Base-by-base conservation (phyloP, 2,113 vertebrate species). In the Chamaetylas fuelleborni region DNA sequence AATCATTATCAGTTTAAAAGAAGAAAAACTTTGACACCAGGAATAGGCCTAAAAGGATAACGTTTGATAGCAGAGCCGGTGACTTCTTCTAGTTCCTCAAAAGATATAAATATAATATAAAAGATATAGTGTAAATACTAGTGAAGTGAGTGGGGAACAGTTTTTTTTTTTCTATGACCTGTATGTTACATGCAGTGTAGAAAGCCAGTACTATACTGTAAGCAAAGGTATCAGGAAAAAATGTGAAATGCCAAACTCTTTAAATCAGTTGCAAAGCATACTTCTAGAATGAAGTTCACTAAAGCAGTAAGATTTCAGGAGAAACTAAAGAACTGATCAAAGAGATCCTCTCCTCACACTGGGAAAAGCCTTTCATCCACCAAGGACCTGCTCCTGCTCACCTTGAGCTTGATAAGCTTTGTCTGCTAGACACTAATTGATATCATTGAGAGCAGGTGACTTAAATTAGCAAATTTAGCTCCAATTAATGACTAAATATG, bases 311-410 rank as follows among this genome's bases (percentile, higher is more conserved):
- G 19, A 48, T 17, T 90, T 31, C 33, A 61, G 40, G 23, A 95
- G 38, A 77, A 88, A 60, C 12, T 14, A 18, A 51, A 85, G 19
- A 51, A 34, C 0, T 16, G 1, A 38, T 60, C 18, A 36, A 87
- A 69, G 18, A 31, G 2, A 17, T 7, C 24, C 16, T 34, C 24
- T 45, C 40, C 31, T n/a, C 23, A 53, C 0, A 0, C 2, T 33
- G 13, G 8, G 62, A 66, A 77, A 77, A 24, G 2, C 18, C 17
- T 78, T 71, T 15, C 9, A 31, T 17, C 19, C 14, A 64, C 4
- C 5, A 62, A 83, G 3, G 1, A n/a, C 2, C 16, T 14, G 0
- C 2, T 26, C 5, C 5, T 47, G 0, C 24, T 83, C 50, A 51
- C 76, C 71, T 86, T 61, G 29, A 83, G 51, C 20, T 86, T 36